phyloP scores from a whole-genome alignment of 2,888 invertebrate genomes.

The Pilophorus perplexus region DNA sequence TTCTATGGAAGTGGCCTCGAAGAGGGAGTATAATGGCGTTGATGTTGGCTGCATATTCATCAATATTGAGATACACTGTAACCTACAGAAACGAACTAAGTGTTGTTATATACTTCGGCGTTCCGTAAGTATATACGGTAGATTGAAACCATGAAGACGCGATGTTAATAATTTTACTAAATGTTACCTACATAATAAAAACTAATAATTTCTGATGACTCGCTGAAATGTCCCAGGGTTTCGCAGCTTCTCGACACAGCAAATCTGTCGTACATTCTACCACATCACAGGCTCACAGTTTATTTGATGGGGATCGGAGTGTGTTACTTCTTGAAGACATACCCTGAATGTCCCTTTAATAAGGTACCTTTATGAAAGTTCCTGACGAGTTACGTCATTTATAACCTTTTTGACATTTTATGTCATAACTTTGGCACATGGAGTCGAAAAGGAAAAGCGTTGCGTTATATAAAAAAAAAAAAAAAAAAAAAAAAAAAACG shows the following conservation, averaged over 20 bases:
- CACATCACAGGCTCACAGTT: constrained; percentile 59
- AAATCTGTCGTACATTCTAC: constrained; percentile 55
- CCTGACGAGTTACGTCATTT: too few relatives aligned
- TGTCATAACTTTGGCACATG: too few relatives aligned
- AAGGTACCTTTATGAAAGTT: too few relatives aligned
- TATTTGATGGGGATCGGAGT: constrained; percentile 57
- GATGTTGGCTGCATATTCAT: constrained; percentile 53
- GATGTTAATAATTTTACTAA: too few relatives aligned
- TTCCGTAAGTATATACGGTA: constrained; percentile 55
- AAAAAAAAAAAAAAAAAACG: too few relatives aligned
- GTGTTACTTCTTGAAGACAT: constrained; percentile 10
- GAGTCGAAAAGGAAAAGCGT: too few relatives aligned
- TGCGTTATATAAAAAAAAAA: too few relatives aligned
- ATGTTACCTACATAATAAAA: too few relatives aligned
- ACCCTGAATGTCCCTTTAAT: not conserved
- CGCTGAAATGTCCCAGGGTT: too few relatives aligned
- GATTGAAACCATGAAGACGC: too few relatives aligned
- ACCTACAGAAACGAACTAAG: constrained; percentile 57
- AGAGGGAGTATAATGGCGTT: constrained; percentile 46
- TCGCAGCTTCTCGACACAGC: constrained; percentile 47
- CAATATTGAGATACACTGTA: constrained; percentile 50
- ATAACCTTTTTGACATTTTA: too few relatives aligned
- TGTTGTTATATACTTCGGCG: constrained; percentile 59
- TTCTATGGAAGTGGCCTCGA: constrained; percentile 9
- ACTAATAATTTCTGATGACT: too few relatives aligned